These are phyloP conservation scores for Lagopus leucura DNA, from an alignment of 2,113 vertebrate species.

Conservation along the genomic window DNA sequence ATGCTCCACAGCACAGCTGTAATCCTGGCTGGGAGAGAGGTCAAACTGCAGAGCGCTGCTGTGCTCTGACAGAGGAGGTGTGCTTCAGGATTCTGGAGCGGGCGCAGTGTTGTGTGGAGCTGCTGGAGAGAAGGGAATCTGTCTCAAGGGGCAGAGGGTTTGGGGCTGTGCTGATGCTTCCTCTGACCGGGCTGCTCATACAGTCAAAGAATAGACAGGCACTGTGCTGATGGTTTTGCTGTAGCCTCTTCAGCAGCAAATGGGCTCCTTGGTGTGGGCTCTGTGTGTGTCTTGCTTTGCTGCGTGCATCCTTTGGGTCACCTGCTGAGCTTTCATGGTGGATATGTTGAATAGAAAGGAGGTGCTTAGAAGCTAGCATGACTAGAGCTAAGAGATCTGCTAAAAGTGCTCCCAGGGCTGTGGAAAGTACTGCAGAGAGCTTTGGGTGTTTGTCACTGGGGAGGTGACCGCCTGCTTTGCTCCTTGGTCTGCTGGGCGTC, in stretches of 20 bases:
- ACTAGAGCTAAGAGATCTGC: not conserved
- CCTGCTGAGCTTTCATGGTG: not conserved
- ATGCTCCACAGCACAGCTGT: not conserved
- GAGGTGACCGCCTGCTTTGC: not conserved
- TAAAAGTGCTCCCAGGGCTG: not conserved
- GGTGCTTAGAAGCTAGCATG: not conserved
- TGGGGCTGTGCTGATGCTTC: not conserved
- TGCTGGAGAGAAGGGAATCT: not conserved
- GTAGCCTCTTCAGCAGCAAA: not conserved
- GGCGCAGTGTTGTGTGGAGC: not conserved
- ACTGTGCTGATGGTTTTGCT: not conserved
- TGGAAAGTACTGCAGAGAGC: too few relatives aligned
- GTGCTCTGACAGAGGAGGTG: accelerated
- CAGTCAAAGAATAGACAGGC: not conserved
- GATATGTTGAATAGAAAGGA: not conserved
- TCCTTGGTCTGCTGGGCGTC: not conserved
- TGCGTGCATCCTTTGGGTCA: not conserved
- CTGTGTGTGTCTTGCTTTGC: not conserved
- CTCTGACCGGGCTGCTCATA: not conserved
- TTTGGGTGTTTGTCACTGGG: accelerated
- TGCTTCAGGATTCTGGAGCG: not conserved
- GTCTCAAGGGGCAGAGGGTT: not conserved
- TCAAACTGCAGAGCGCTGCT: not conserved
- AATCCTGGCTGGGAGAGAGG: accelerated
- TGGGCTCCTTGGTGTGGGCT: not conserved